Conservation (phyloP, 2,113 vertebrate genomes). For the Tyto alba region DNA sequence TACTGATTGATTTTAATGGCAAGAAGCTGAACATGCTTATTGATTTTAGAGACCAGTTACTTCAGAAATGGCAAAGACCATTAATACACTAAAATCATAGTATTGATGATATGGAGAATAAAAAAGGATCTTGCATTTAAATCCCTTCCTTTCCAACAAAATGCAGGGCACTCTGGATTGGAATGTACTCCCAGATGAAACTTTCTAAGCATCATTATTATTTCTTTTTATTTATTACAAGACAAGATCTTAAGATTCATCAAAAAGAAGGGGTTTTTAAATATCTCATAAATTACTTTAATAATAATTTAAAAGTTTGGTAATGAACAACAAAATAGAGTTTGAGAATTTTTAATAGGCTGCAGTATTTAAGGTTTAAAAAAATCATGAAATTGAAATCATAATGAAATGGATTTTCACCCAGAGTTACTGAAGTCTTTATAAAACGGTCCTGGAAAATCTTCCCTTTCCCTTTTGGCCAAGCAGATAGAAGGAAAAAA, state of each 20-base stretch:
- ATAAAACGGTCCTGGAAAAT: not conserved
- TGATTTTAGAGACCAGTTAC: slow-evolving; percentile 59
- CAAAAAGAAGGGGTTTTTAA: not conserved
- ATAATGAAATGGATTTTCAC: not conserved
- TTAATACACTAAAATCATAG: slow-evolving; percentile 59
- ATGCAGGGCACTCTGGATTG: not conserved
- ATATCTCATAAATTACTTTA: not conserved
- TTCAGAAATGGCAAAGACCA: slow-evolving; percentile 62
- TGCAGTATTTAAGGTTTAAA: not conserved
- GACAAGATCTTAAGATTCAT: not conserved
- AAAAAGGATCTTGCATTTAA: slow-evolving; percentile 49
- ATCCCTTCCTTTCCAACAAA: not conserved
- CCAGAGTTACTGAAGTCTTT: not conserved
- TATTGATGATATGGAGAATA: slow-evolving; percentile 36
- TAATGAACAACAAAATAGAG: not conserved
- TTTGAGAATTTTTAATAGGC: not conserved
- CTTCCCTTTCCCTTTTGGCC: not conserved
- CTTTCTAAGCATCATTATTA: not conserved
- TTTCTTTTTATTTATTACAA: not conserved
- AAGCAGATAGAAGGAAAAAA: not conserved
- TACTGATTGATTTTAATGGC: slow-evolving; percentile 72
- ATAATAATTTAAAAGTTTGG: not conserved
- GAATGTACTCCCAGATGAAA: not conserved
- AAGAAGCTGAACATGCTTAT: slow-evolving; percentile 65
- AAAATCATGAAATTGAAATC: not conserved